These are phyloP conservation scores for Sebastes taczanowskii DNA, from an alignment of 2,797 vertebrate genomes.

Conservation along the genomic window DNA sequence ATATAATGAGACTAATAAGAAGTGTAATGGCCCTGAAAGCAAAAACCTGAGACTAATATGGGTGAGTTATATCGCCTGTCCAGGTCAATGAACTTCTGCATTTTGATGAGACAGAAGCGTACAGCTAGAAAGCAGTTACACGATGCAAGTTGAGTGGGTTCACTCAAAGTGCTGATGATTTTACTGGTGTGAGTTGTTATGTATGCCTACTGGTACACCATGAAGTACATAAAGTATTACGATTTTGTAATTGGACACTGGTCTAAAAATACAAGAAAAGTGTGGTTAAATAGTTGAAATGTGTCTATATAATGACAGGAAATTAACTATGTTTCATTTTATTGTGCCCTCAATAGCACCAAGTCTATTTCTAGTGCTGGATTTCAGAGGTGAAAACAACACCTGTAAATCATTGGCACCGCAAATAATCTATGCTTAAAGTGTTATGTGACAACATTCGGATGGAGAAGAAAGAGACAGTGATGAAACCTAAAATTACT, in stretches of 20 bases:
- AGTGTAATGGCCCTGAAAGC: slow-evolving; percentile 28
- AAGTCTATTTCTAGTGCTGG: neutral
- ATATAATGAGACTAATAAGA: slow-evolving; percentile 24
- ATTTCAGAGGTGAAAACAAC: neutral
- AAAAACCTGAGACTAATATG: slow-evolving; percentile 1
- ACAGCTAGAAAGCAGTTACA: neutral
- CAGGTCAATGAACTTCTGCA: neutral
- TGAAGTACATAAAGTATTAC: neutral
- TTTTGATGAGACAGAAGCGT: neutral
- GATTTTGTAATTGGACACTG: neutral
- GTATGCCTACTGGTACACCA: neutral
- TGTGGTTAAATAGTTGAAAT: no score
- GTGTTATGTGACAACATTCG: neutral
- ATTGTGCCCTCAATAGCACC: neutral
- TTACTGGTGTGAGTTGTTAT: neutral
- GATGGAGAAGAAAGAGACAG: neutral
- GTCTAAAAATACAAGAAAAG: neutral
- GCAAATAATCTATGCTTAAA: neutral
- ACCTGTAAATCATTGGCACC: neutral
- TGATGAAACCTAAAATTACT: neutral
- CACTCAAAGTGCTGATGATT: neutral
- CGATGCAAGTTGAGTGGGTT: neutral
- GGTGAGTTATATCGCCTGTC: neutral
- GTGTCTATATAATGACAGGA: neutral
- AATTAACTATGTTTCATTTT: neutral